Percentiles rank a stretch among this genome's conserved stretches.
phyloP scores from a whole-genome alignment of 2,888 invertebrate genomes.

The Pyrocoelia pectoralis region DNA sequence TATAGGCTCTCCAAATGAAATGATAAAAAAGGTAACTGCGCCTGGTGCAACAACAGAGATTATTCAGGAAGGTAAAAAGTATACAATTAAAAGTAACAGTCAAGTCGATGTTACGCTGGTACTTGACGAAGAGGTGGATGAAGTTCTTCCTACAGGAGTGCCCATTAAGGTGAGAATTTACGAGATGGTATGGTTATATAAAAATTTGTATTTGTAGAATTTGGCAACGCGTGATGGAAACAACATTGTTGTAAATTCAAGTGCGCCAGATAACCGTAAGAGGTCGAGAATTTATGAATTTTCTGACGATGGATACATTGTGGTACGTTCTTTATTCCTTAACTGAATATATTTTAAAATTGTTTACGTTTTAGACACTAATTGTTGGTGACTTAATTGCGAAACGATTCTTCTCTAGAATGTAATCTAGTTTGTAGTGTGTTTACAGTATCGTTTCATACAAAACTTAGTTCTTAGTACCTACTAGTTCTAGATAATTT shows the following conservation, averaged over 20 bases:
- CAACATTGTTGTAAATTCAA: neutral
- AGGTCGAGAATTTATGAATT: conserved; percentile 5
- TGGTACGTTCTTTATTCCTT: neutral
- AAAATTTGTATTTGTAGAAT: neutral
- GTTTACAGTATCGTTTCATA: no score
- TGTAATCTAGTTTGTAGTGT: neutral
- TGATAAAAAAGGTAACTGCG: conserved; percentile 1
- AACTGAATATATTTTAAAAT: neutral
- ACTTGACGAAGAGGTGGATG: conserved; percentile 1
- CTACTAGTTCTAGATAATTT: no score
- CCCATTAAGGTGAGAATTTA: neutral
- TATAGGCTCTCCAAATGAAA: neutral
- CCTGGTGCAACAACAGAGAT: neutral
- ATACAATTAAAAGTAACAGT: conserved; percentile 8
- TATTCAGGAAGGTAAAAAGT: neutral
- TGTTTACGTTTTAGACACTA: neutral
- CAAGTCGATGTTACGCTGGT: neutral
- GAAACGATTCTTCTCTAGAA: neutral
- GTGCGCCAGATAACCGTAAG: neutral
- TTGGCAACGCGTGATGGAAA: neutral
- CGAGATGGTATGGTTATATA: neutral
- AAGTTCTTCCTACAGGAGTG: conserved; percentile 10
- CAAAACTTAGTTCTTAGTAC: no score
- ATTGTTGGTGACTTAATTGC: conserved; percentile 1
- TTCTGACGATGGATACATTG: neutral